A percentile compares a stretch with the other conserved stretches of the same genome.
These are phyloP conservation scores for Noctilio leporinus DNA, from an alignment of 2,113 vertebrate genomes.

Conservation along the genomic window DNA sequence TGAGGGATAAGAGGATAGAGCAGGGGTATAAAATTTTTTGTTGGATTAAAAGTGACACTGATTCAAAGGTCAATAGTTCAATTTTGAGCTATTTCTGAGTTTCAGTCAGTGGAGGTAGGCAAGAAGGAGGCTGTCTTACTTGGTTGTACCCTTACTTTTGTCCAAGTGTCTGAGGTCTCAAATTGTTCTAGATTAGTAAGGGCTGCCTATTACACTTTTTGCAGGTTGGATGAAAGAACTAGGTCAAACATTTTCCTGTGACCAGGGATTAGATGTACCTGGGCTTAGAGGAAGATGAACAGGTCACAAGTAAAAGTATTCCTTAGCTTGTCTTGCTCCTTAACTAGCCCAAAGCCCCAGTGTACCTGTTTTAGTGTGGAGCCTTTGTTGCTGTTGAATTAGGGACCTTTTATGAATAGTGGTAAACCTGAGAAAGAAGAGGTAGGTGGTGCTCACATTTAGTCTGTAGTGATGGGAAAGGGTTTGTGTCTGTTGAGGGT, in stretches of 20 bases:
- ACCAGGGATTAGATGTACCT: neutral
- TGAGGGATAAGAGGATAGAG: neutral
- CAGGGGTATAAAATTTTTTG: conserved; percentile 4
- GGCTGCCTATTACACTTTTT: conserved; percentile 15
- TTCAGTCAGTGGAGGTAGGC: neutral
- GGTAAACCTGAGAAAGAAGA: neutral
- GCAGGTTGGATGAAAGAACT: neutral
- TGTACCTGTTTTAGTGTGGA: neutral
- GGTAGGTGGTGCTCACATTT: neutral
- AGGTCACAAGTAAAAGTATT: conserved; percentile 4
- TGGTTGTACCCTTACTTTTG: conserved; percentile 7
- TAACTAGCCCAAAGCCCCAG: neutral
- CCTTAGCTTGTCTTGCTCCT: neutral
- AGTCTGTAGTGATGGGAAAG: neutral
- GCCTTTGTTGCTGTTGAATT: neutral
- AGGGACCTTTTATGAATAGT: neutral
- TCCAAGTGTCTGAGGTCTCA: neutral
- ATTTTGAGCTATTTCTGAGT: conserved; percentile 12
- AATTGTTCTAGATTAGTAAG: conserved; percentile 13
- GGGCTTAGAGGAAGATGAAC: neutral
- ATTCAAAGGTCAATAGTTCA: conserved; percentile 19
- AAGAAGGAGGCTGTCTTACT: conserved; percentile 11
- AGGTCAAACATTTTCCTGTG: conserved; percentile 4
- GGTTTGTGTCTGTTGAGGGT: neutral
- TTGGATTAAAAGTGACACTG: conserved; percentile 5